Evolutionary conservation across 2,797 vertebrate genomes (phyloP).

Genomic region (Pterois miles): DNA sequence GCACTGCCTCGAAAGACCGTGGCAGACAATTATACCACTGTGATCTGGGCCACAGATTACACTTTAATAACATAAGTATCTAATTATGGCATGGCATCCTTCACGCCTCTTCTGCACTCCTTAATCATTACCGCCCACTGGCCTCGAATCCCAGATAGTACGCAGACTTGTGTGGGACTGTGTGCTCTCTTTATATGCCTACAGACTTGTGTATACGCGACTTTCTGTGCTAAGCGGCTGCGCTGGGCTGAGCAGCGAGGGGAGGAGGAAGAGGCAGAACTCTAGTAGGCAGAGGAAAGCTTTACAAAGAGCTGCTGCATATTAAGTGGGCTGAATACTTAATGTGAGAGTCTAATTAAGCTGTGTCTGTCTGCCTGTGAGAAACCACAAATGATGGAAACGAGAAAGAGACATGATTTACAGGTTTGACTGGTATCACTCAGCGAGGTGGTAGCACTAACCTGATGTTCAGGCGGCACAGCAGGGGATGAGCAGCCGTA

Average conservation of each 20-base stretch:
- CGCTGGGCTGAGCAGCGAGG: background rate
- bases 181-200: background rate
- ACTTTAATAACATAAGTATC: conserved; percentile 71
- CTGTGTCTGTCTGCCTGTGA: background rate
- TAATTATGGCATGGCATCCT: conserved; percentile 67
- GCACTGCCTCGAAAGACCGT: conserved; percentile 37
- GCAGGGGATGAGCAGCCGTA: conserved; percentile 81
- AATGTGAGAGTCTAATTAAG: conserved; percentile 15
- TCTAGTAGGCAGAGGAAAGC: conserved; percentile 13
- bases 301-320: conserved; percentile 25
- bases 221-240: conserved; percentile 29
- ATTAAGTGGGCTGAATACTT: conserved; percentile 19
- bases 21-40: conserved; percentile 64
- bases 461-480: conserved; percentile 87
- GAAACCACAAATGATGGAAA: background rate
- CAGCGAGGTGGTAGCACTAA: conserved; percentile 58
- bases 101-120: conserved; percentile 56
- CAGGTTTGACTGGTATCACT: background rate
- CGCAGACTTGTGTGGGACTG: conserved; percentile 7
- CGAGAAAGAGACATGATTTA: too few relatives aligned
- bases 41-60: conserved; percentile 65
- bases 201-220: background rate
- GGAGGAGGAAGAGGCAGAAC: conserved; percentile 7
- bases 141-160: conserved; percentile 41
- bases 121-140: conserved; percentile 63